Percentiles rank a stretch among this genome's conserved stretches.
These are phyloP conservation scores for Caenorhabditis brenneri DNA, from an alignment of 1,140 invertebrate genomes.

Conservation along the genomic window DNA sequence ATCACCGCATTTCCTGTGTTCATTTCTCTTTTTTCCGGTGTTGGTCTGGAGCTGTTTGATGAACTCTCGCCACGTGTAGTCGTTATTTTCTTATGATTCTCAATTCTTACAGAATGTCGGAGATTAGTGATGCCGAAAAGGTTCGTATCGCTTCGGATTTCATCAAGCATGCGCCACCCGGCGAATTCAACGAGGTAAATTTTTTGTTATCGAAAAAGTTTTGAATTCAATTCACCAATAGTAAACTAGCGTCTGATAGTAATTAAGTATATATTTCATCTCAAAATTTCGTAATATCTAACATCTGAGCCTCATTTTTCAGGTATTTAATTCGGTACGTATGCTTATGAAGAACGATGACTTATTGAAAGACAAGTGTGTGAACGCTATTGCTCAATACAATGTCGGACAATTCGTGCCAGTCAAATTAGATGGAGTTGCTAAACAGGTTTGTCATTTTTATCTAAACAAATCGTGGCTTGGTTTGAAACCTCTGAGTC, in stretches of 20 bases:
- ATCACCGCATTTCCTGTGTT: not conserved
- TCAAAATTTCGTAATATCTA: not conserved
- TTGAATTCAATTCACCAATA: not conserved
- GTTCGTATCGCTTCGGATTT: conserved; percentile 95
- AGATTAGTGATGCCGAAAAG: conserved; percentile 69
- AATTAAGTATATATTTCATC: too few relatives aligned
- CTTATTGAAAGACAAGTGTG: conserved; percentile 85
- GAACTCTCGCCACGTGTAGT: too few relatives aligned
- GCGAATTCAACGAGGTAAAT: conserved; percentile 90
- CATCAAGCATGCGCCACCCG: conserved; percentile 95
- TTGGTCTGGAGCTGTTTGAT: too few relatives aligned
- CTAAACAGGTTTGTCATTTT: conserved; percentile 75
- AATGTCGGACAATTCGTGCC: conserved; percentile 99
- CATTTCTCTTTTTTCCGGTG: too few relatives aligned
- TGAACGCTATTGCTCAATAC: conserved; percentile 87
- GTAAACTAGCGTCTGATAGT: not conserved
- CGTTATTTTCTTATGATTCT: not conserved
- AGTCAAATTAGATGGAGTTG: conserved; percentile 85
- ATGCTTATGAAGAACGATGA: conserved; percentile 92
- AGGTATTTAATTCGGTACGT: conserved; percentile 96
- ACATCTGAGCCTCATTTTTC: not conserved
- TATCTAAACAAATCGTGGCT: conserved; percentile 66
- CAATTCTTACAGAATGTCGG: conserved; percentile 46
- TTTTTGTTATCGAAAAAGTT: not conserved
- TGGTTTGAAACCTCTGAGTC: not conserved